Base-by-base conservation (phyloP, 1,140 invertebrate genomes). In the Drosophila dunni region DNA sequence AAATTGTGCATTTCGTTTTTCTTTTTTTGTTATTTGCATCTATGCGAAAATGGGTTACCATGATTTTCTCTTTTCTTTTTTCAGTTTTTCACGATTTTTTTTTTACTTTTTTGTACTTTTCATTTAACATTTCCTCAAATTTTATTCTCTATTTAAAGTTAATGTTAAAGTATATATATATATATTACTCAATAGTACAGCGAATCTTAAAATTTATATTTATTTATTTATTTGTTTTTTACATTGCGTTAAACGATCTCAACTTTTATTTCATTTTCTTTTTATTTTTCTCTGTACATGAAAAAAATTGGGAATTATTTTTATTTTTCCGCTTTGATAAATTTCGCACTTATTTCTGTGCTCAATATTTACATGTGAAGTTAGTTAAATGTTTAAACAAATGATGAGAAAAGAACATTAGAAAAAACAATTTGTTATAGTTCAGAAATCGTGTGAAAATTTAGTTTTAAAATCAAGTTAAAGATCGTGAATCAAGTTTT, bases 141-240 rank as follows among this genome's bases (percentile, higher is more conserved):
- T 86, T 88, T 74, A 86, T 89, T 88, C 42, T 67, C 72, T 79
- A 85, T 79, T 76, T 82, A 65, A 70, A 73, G 78, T 72, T 84
- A 48, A 75, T 78, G 11, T 15, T 45, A 45, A 0, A 20, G 48
- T 29, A 29, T 29, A 48, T 11, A 40, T 11, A 40, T 79, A 65
- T 66, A 61, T 76, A 65, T 82, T 82, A 79, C 44, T 86, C 70
- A 84, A 86, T 81, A 81, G 70, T 84, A 84, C 78, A 84, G 79
- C 63, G 83, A 65, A 65, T 69, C 72, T 86, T 75, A 84, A 11
- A 71, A 60, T 63, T 51, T 79, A 45, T 50, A 10, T 46, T 46
- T 45, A 54, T 36, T 63, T 56, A 17, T 45, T 50, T n/a, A 33
- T 34, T 36, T 46, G 57, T 64, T 48, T 46, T 45, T 75, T 76